Base-by-base conservation (phyloP, 2,113 vertebrate species). In the Danio rerio region DNA sequence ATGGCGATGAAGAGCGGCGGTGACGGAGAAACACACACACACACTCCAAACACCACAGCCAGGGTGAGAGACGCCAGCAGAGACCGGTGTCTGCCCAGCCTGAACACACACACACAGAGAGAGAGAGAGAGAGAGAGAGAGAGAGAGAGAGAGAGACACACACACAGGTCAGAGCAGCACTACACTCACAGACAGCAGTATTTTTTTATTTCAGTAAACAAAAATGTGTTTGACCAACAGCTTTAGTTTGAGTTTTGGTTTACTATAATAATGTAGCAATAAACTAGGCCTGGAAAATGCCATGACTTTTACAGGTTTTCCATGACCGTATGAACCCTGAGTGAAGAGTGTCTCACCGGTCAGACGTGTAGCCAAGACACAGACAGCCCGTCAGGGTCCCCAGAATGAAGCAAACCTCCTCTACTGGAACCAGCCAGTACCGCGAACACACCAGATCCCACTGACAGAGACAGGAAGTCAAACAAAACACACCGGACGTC, bases 351-450 rank as follows among this genome's bases (percentile, higher is more conserved):
- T 73, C 90, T 92, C 91, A 96, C 96, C 96, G 94, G 93, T 97
- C 96, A 2, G 95, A 92, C 0, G 92, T 85, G 53, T 92, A 95
- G 81, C 96, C 96, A 55, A 97, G 88, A 69, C 92, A 86, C 53
- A 97, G 92, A 71, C 94, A 95, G 66, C 96, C 96, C 0, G 93
- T 93, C n/a, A 95, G 93, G 81, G 94, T 86, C 11, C 96, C 96
- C 87, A 96, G 85, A 70, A 97, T 95, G 89, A 96, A 96, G 83
- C 95, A 96, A 69, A 96, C 95, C 91, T 96, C 95, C 90, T 97
- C 96, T 86, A 96, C 93, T 15, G 96, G 95, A 85, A 96, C 94
- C 88, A 95, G 88, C 96, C 96, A 97, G 90, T 95, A 95, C 86
- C 91, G 93, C 83, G 84, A 90, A 85, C 95, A 96, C 87, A 96